Conservation (phyloP, 2,113 vertebrate species). For the Cottus gobio region DNA sequence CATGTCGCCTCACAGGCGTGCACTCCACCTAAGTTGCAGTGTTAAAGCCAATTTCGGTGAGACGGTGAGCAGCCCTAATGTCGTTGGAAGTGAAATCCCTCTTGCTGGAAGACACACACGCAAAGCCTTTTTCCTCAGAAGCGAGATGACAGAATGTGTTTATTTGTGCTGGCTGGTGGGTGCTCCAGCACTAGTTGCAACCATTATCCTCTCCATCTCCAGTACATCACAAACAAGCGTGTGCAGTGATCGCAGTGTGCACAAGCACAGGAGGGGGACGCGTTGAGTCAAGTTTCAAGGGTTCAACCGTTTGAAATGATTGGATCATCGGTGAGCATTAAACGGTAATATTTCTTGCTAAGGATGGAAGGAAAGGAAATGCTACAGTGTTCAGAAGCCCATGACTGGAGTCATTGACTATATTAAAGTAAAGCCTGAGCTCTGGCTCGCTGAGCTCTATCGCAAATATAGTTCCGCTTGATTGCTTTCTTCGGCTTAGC, state of each 20-base stretch:
- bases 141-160: slow-evolving; percentile 35
- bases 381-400: slow-evolving; percentile 25
- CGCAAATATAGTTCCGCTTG: slow-evolving; percentile 19
- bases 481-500: slow-evolving; percentile 14
- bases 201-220: slow-evolving; percentile 41
- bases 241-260: slow-evolving; percentile 40
- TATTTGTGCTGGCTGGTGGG: slow-evolving; percentile 23
- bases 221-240: slow-evolving; percentile 40
- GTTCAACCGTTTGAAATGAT: slow-evolving; percentile 48
- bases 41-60: background rate
- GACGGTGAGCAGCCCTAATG: background rate
- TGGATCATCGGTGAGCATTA: slow-evolving; percentile 41
- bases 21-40: slow-evolving; percentile 10
- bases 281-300: slow-evolving; percentile 22
- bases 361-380: background rate
- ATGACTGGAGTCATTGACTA: slow-evolving; percentile 26
- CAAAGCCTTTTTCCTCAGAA: slow-evolving; percentile 12
- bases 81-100: background rate
- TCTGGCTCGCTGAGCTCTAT: background rate
- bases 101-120: background rate
- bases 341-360: slow-evolving; percentile 8
- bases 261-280: slow-evolving; percentile 10
- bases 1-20: background rate
- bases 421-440: slow-evolving; percentile 16
- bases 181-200: slow-evolving; percentile 50